Base-by-base conservation (phyloP, 2,797 vertebrate species). In the Anguilla obscura region DNA sequence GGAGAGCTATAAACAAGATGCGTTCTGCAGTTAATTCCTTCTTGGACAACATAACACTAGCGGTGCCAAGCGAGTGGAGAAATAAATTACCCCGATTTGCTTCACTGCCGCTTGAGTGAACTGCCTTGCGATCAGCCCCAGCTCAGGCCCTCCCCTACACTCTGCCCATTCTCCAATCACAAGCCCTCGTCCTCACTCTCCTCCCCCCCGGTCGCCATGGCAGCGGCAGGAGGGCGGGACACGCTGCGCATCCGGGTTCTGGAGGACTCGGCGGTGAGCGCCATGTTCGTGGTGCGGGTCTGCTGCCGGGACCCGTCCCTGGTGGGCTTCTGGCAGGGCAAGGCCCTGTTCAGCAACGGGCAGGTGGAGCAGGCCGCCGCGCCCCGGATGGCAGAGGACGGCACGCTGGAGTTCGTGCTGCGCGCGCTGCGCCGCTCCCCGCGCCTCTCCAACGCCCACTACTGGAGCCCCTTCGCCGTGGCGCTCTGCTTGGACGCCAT, bases 381-480 rank as follows among this genome's bases (percentile, higher is more conserved):
- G 1, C 36, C 89, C 14, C 89, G 52, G 89, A 21, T 0, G 21
- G 0, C 2, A 87, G 36, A 50, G 18, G 87, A 0, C 33, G 0
- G 48, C 50, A 58, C 88, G 48, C 52, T 96, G 84, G n/a, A 92
- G 88, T 96, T 96, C 89, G 84, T 94, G 71, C 90, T 95, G 10
- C 90, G 91, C 85, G 94, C 84, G 5, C 87, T 90, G 0, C 89
- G 92, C 88, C 91, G 95, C 0, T 90, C 88, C 0, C 89, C 92
- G 0, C 60, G 91, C 60, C 89, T 94, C 7, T 92, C 92, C 14
- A 95, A 95, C 89, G 89, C 91, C 86, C 91, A 95, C 91, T 95
- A 95, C 93, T 95, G 95, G 95, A 91, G 91, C 54, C 94, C 94
- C 0, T 96, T 96, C 36, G 91, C 95, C 21, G 56, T 94, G 89